Percentiles rank a stretch among this genome's conserved stretches.
phyloP scores from a whole-genome alignment of 2,797 vertebrate genomes.

The Macropodus opercularis region DNA sequence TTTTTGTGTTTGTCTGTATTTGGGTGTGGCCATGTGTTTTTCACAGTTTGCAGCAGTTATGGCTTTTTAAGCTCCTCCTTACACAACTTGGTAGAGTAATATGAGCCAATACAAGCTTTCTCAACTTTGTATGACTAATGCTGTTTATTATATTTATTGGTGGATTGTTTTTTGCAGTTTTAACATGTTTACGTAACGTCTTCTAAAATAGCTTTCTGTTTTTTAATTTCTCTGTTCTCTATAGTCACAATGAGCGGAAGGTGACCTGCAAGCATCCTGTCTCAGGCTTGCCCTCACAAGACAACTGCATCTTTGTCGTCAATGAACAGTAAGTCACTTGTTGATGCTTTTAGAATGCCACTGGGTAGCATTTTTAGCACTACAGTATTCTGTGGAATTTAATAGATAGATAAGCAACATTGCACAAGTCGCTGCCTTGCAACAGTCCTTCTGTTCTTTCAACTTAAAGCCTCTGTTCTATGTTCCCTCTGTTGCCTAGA shows the following conservation, averaged over 20 bases:
- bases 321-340: slow-evolving; percentile 95
- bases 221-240: slow-evolving; percentile 2
- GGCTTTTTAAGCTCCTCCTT: no score
- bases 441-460: slow-evolving; percentile 29
- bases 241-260: slow-evolving; percentile 97
- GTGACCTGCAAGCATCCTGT: slow-evolving; percentile 98
- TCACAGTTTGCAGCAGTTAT: no score
- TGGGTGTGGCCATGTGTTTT: background rate
- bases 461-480: slow-evolving; percentile 23
- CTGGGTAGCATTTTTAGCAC: slow-evolving; percentile 59
- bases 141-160: no score
- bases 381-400: slow-evolving; percentile 38
- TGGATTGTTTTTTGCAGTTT: background rate
- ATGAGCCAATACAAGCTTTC: no score
- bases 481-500: slow-evolving; percentile 7
- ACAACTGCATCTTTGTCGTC: slow-evolving; percentile 98
- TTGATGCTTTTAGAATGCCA: slow-evolving; percentile 58
- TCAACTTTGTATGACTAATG: no score
- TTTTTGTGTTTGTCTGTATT: background rate
- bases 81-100: no score
- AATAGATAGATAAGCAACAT: slow-evolving; percentile 35
- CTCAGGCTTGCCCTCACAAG: slow-evolving; percentile 91
- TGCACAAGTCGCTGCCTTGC: slow-evolving; percentile 27
- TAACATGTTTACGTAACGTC: slow-evolving; percentile 8
- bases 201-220: slow-evolving; percentile 22